Evolutionary conservation across 2,888 invertebrate genomes (phyloP), one percentile per base, ranked within the genome.

Genomic region (Cheiracanthium punctorium): DNA sequence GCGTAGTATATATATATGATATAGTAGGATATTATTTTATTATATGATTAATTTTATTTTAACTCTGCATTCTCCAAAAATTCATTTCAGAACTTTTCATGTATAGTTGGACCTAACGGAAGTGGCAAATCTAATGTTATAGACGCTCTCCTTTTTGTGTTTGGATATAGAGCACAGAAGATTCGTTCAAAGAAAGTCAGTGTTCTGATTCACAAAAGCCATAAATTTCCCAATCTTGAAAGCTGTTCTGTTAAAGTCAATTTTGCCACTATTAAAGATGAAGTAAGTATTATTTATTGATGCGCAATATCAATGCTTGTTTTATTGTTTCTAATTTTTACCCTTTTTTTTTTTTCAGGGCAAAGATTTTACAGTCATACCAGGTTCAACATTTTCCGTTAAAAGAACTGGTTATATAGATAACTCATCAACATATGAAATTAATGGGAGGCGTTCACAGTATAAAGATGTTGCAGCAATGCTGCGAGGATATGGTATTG

Each of bases 81-180:
- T 81, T 89, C 82, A 92, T 93, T 93, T 52, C 92, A 98, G 96
- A 96, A 96, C 91, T 99, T 98, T 91, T 97, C 98, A 5, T 95
- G 98, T 0, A 98, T 99, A 79, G 95, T 99, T 89, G 99, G 99
- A 0, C 99, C 99, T 0, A 99, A 99, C 92, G 99, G 99, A 29
- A 98, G 98, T 92, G 99, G 99, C 0, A 99, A 99, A 91, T 98
- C 98, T 90, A 99, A 99, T 92, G 98, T 99, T 0, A 99, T 99
- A 90, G 99, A 99, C 92, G 97, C 99, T 0, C 96, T 99, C 96
- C 93, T 99, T 88, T 99, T 99, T 93, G 99, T 99, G 0, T 99
- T 99, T 93, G 99, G 99, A 0, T 99, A 97, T 91, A 93, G 98
- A 90, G 98, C 99, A 0, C 94, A 95, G 70, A 98, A 98, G 92